Evolutionary conservation across 2,888 invertebrate species (phyloP), one percentile per base, ranked within the genome.

Genomic region (Ashinkailepas kermadecensis): DNA sequence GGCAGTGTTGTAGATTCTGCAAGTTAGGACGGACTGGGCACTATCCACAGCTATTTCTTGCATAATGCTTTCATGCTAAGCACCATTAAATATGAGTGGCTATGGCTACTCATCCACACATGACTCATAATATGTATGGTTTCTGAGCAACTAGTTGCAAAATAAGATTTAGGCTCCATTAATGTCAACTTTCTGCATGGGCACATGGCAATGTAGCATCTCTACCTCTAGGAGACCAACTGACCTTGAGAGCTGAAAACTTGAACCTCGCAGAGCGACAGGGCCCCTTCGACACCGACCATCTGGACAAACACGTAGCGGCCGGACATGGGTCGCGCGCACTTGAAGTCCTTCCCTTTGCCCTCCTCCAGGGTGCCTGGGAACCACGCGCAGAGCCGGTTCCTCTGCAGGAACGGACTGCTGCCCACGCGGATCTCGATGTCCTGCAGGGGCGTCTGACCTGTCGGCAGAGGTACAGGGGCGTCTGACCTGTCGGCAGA

Each of bases 331-430:
- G 94, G 92, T 67, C 95, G 90, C 0, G 96, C 95, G 86, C 96
- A 96, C 0, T 92, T 92, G 87, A 95, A 95, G 3, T 94, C 94
- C 88, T 94, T 95, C n/a, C 95, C 95, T 21, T 93, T 91, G n/a
- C 95, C 96, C 74, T 84, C 83, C 74, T 83, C 84, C 67, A 86
- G 91, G 12, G 95, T 95, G 82, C 95, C 95, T 6, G 96, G 96
- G 87, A 95, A 95, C 96, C 96, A 96, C 57, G 96, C 95, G 87
- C 96, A 96, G 0, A 96, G 89, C 23, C 95, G 95, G 88, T 96
- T 96, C 83, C 94, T 90, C 87, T 95, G 95, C 81, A 95, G 88
- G 86, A 95, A 94, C 0, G 91, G 91, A 88, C 95, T 95, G 87
- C 96, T 96, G 39, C 96, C 96, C 64, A 87, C 87, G 21, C 88